phyloP scores from a whole-genome alignment of 2,888 invertebrate genomes.

The Philereme vetulata region DNA sequence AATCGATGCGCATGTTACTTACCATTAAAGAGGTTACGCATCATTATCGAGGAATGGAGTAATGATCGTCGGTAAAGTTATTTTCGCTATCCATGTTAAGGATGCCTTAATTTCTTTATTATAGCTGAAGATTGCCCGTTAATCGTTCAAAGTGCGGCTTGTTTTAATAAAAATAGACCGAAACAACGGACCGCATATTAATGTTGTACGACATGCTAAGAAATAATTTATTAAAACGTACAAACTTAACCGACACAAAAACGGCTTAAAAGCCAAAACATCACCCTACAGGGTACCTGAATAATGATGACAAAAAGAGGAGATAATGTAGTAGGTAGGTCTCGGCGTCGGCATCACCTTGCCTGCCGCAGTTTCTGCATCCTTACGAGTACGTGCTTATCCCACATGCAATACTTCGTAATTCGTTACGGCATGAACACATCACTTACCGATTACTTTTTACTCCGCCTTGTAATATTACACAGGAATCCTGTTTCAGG shows the following conservation, averaged over 20 bases:
- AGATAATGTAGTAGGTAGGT: slow-evolving; percentile 7
- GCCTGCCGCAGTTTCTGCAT: slow-evolving; percentile 15
- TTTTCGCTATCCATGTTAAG: slow-evolving; percentile 16
- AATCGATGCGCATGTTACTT: slow-evolving; percentile 59
- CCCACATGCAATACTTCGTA: slow-evolving; percentile 35
- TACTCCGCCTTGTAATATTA: slow-evolving; percentile 27
- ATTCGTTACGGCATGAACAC: slow-evolving; percentile 38
- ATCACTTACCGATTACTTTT: slow-evolving; percentile 35
- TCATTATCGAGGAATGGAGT: background rate
- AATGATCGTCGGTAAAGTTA: slow-evolving; percentile 19
- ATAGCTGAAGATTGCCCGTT: slow-evolving; percentile 8
- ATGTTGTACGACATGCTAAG: background rate
- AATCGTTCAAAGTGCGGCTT: too few relatives aligned
- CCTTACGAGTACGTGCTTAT: slow-evolving; percentile 29
- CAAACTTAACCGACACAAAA: slow-evolving; percentile 11
- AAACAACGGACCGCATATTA: background rate
- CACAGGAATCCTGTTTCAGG: slow-evolving; percentile 24
- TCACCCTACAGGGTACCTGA: slow-evolving; percentile 13
- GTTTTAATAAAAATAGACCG: too few relatives aligned
- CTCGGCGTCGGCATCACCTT: slow-evolving; percentile 3
- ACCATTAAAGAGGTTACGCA: background rate
- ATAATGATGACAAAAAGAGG: slow-evolving; percentile 27
- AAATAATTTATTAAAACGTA: slow-evolving; percentile 11
- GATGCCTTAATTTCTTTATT: slow-evolving; percentile 24
- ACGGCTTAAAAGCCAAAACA: slow-evolving; percentile 22